Percentiles rank a stretch among this genome's conserved stretches.
Evolutionary conservation across 2,113 vertebrate species (phyloP).

Genomic region (Onychostoma macrolepis): DNA sequence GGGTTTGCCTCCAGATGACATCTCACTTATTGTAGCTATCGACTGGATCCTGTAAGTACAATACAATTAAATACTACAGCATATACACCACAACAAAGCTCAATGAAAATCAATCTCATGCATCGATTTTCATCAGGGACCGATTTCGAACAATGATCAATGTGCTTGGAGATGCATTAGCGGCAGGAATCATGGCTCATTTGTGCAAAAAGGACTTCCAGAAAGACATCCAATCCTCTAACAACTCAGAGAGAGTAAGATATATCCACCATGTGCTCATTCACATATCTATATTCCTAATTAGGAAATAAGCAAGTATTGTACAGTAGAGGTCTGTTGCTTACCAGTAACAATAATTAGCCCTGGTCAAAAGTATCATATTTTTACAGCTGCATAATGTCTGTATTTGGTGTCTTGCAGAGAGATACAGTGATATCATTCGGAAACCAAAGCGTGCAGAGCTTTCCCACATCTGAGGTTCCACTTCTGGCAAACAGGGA

Average conservation of each 20-base stretch:
- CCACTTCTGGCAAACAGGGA: slow-evolving; percentile 73
- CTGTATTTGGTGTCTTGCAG: slow-evolving; percentile 15
- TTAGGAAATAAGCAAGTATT: neutral
- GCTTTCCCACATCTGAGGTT: slow-evolving; percentile 67
- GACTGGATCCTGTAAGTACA: slow-evolving; percentile 84
- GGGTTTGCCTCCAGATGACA: slow-evolving; percentile 85
- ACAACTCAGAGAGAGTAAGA: slow-evolving; percentile 62
- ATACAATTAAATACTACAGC: neutral
- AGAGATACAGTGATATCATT: slow-evolving; percentile 70
- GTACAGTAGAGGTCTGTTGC: neutral
- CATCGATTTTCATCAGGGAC: slow-evolving; percentile 68
- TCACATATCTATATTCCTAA: neutral
- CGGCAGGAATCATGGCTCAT: slow-evolving; percentile 82
- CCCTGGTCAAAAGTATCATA: neutral
- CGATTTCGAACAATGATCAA: slow-evolving; percentile 86
- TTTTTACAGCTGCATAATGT: neutral
- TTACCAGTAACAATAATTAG: neutral
- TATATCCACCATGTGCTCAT: neutral
- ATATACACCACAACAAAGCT: neutral
- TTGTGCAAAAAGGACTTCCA: slow-evolving; percentile 81
- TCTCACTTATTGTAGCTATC: slow-evolving; percentile 83
- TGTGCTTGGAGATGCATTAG: slow-evolving; percentile 81
- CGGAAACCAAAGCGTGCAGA: slow-evolving; percentile 64
- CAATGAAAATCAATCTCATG: neutral
- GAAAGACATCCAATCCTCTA: slow-evolving; percentile 50